Percentiles rank a stretch among this genome's conserved stretches.
These are phyloP conservation scores for Morone saxatilis DNA, from an alignment of 2,113 vertebrate genomes.

Conservation along the genomic window DNA sequence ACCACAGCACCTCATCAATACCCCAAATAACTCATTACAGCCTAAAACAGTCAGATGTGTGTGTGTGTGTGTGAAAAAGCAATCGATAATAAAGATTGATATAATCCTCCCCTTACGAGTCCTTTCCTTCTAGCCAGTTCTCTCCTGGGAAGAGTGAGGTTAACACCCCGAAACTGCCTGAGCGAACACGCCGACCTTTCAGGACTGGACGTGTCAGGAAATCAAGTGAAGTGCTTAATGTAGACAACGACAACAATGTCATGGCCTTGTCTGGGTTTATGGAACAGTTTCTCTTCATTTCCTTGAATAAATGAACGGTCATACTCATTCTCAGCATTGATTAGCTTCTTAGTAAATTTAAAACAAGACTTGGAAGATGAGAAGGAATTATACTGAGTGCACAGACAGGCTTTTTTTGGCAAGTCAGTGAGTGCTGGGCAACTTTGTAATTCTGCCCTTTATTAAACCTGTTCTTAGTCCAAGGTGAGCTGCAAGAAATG, in stretches of 20 bases:
- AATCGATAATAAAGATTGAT: conserved; percentile 19
- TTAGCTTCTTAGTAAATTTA: not conserved
- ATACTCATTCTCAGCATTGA: not conserved
- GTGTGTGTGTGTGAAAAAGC: conserved; percentile 6
- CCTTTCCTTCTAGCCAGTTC: not conserved
- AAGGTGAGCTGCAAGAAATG: not conserved
- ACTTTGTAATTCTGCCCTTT: not conserved
- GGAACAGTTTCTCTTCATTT: not conserved
- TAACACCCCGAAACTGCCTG: conserved; percentile 5
- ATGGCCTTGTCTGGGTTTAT: not conserved
- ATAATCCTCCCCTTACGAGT: conserved; percentile 22
- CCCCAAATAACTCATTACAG: conserved; percentile 22
- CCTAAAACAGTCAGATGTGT: conserved; percentile 9
- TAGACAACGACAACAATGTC: not conserved
- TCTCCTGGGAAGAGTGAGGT: conserved; percentile 17
- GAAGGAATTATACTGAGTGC: not conserved
- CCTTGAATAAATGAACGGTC: not conserved
- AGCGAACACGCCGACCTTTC: conserved; percentile 17
- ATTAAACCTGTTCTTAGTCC: not conserved
- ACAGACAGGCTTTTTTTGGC: not conserved
- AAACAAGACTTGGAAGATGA: not conserved
- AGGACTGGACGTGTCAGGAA: conserved; percentile 20
- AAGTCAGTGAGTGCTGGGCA: not conserved
- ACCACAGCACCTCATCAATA: conserved; percentile 28
- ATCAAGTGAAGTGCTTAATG: conserved; percentile 22